Conservation (phyloP, 2,113 vertebrate species). For the Mormoops blainvillei region DNA sequence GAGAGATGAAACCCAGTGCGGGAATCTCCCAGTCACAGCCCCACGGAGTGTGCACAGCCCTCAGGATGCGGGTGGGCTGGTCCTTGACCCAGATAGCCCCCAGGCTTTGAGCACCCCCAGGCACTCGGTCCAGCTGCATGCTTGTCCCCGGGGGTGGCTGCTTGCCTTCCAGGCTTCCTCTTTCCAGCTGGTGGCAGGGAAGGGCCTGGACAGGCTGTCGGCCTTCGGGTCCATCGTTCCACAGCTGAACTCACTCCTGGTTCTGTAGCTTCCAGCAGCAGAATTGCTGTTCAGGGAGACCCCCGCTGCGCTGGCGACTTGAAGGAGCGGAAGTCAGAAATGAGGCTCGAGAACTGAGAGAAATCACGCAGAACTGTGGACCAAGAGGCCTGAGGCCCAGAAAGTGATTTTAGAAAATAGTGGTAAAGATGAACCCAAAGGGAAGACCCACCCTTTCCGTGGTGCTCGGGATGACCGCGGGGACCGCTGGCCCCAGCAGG, state of each 20-base stretch:
- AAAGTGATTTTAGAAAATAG: neutral
- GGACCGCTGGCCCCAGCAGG: accelerated
- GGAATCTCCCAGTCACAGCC: accelerated
- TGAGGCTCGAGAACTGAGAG: neutral
- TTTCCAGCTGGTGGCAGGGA: neutral
- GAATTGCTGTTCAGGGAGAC: accelerated
- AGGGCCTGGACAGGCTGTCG: too few species aligned
- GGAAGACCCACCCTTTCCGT: accelerated
- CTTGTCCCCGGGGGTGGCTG: accelerated
- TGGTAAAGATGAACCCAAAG: accelerated
- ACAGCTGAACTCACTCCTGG: accelerated
- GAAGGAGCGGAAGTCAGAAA: neutral
- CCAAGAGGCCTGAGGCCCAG: neutral
- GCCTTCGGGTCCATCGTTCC: accelerated
- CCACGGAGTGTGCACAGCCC: neutral
- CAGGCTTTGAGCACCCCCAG: accelerated
- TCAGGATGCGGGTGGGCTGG: accelerated
- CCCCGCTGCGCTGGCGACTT: neutral
- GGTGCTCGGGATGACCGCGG: neutral
- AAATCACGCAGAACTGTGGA: neutral
- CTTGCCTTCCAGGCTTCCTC: neutral
- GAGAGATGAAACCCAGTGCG: neutral
- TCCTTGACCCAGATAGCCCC: too few species aligned
- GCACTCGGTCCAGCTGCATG: accelerated
- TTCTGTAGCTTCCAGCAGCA: accelerated